Conservation (phyloP, 2,888 invertebrate genomes). For the Ctenicera cuprea region DNA sequence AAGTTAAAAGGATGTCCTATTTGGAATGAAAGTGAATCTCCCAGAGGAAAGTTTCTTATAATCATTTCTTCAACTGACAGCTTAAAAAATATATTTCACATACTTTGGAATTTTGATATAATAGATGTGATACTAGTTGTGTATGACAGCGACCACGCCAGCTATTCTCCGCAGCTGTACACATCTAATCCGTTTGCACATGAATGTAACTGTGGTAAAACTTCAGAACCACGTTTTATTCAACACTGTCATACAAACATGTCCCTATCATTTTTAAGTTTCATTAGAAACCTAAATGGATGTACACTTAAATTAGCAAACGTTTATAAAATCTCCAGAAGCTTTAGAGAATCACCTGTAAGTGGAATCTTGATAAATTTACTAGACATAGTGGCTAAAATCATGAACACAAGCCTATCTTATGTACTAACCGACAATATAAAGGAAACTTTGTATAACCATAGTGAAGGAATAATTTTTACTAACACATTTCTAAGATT, state of each 20-base stretch:
- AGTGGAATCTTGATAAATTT: background rate
- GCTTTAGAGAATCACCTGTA: background rate
- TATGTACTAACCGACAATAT: background rate
- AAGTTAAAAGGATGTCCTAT: constrained; percentile 1
- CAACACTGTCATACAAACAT: background rate
- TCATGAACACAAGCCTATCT: background rate
- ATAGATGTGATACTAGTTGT: constrained; percentile 15
- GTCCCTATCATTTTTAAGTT: background rate
- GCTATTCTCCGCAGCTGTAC: background rate
- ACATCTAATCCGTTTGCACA: background rate
- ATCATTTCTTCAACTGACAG: background rate
- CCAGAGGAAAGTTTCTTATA: constrained; percentile 16
- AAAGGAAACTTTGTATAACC: background rate
- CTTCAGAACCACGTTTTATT: no score
- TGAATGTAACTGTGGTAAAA: background rate
- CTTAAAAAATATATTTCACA: background rate
- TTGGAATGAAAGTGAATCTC: constrained; percentile 9
- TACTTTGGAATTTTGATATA: constrained; percentile 19
- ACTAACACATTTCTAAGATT: background rate
- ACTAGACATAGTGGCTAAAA: background rate
- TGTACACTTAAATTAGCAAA: background rate
- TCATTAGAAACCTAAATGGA: background rate
- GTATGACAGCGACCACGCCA: background rate
- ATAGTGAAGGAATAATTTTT: background rate
- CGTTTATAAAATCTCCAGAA: background rate